Evolutionary conservation across 1,140 invertebrate genomes (phyloP), one percentile per base, ranked within the genome.

Genomic region (Coenobita brevimanus): DNA sequence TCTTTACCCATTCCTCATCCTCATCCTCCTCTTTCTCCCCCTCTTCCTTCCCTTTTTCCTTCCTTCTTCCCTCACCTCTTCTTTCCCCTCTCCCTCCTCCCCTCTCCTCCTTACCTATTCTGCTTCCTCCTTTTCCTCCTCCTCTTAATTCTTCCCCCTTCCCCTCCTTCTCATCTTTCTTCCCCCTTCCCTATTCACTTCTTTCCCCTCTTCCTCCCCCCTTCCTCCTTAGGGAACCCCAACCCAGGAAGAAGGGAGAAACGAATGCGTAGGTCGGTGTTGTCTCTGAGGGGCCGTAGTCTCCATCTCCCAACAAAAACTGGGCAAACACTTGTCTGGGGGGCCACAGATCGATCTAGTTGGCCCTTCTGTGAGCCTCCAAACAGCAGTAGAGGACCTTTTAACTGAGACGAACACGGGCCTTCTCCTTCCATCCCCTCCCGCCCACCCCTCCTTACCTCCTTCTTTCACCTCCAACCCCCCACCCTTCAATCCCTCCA

Each of bases 281-380:
- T 3, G 73, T 27, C 71, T 78, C 71, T 38, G 21, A 30, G 41
- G 82, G 71, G 69, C 82, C 54, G 38, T 85, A 76, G 82, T 64
- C 82, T 76, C 60, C 57, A 75, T 76, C 82, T 85, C 54, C 54
- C 73, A 64, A 76, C 82, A 62, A 76, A 85, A 85, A 85, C 82
- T 78, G 41, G 71, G 82, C 33, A 85, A 85, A 85, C 82, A 85
- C 82, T 85, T 85, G 82, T 85, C 73, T 62, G 69, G 82, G 57
- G 82, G 82, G 54, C 64, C 82, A 76, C 71, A 85, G 82, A 85
- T 85, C 82, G 71, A 76, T 85, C 82, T 85, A 85, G 82, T 76
- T 85, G 82, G 82, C 71, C 82, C 82, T 71, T 71, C 50, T 41
- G 82, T 64, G 82, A 50, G 71, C 21, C 82, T 78, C 82, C 57